phyloP scores from a whole-genome alignment of 2,888 invertebrate species.

The Anagyrus pseudococci region DNA sequence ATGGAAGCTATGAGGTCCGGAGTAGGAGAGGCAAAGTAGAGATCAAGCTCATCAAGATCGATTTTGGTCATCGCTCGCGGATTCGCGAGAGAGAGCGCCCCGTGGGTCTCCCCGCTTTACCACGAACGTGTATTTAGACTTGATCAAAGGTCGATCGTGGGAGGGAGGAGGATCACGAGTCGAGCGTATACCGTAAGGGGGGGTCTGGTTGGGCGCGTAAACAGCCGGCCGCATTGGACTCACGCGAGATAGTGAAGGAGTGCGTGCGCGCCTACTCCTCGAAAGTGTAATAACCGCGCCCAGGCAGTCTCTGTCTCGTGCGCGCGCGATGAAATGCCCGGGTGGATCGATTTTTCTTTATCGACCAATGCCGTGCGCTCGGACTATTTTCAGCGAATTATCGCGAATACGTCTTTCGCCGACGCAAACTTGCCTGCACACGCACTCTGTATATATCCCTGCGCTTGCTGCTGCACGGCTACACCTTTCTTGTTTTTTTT shows the following conservation, averaged over 20 bases:
- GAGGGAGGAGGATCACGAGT: background rate
- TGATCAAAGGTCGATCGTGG: slow-evolving; percentile 51
- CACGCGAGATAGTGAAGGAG: background rate
- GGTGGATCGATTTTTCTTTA: slow-evolving; percentile 48
- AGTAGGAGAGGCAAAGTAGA: slow-evolving; percentile 9
- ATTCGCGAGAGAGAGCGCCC: slow-evolving; percentile 19
- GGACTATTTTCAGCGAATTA: slow-evolving; percentile 58
- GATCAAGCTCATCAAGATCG: slow-evolving; percentile 41
- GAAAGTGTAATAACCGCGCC: slow-evolving; percentile 14
- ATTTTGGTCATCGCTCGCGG: slow-evolving; percentile 20
- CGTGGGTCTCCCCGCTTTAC: slow-evolving; percentile 27
- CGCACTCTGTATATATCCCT: background rate
- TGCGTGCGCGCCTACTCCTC: slow-evolving; percentile 3
- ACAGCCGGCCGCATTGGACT: background rate
- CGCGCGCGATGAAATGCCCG: background rate
- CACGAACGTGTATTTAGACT: slow-evolving; percentile 49
- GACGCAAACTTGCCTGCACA: background rate
- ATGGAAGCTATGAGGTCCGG: background rate
- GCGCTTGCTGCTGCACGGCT: background rate
- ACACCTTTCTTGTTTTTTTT: too few species aligned
- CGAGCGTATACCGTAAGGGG: too few species aligned
- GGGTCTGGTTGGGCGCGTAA: too few species aligned
- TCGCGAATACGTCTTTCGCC: slow-evolving; percentile 46
- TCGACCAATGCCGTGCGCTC: slow-evolving; percentile 51
- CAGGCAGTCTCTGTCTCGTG: slow-evolving; percentile 12